Evolutionary conservation across 2,797 vertebrate species (phyloP).

Genomic region (Leptodactylus fallax): DNA sequence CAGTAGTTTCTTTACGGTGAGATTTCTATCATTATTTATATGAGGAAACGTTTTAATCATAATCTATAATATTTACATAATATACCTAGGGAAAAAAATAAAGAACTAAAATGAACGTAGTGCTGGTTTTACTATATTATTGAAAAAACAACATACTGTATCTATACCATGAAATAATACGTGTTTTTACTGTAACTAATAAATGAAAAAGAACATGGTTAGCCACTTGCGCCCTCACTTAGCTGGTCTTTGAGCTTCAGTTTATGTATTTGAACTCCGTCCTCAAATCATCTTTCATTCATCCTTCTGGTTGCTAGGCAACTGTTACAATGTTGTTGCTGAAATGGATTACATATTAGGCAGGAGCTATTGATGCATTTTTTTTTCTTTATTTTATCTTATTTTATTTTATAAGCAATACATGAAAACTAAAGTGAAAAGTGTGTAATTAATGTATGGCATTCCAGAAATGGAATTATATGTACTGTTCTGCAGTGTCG

Average conservation of each 20-base stretch:
- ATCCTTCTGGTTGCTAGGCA: constrained; percentile 66
- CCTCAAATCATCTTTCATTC: constrained; percentile 55
- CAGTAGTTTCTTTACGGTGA: no score
- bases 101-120: background rate
- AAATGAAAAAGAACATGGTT: constrained; percentile 52
- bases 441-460: constrained; percentile 46
- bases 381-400: background rate
- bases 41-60: background rate
- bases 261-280: constrained; percentile 61
- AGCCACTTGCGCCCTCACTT: constrained; percentile 60
- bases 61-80: background rate
- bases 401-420: constrained; percentile 59
- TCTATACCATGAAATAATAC: constrained; percentile 17
- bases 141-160: background rate
- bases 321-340: constrained; percentile 37
- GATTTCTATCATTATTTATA: no score
- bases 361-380: constrained; percentile 51
- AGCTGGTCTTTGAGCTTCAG: constrained; percentile 65
- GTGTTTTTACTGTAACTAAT: constrained; percentile 39
- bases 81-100: background rate
- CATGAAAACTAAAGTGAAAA: constrained; percentile 37
- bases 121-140: background rate
- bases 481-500: constrained; percentile 16
- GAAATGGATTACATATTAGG: constrained; percentile 54
- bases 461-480: constrained; percentile 45